Base-by-base conservation (phyloP, 2,888 invertebrate genomes). In the Drosophila algonquin region DNA sequence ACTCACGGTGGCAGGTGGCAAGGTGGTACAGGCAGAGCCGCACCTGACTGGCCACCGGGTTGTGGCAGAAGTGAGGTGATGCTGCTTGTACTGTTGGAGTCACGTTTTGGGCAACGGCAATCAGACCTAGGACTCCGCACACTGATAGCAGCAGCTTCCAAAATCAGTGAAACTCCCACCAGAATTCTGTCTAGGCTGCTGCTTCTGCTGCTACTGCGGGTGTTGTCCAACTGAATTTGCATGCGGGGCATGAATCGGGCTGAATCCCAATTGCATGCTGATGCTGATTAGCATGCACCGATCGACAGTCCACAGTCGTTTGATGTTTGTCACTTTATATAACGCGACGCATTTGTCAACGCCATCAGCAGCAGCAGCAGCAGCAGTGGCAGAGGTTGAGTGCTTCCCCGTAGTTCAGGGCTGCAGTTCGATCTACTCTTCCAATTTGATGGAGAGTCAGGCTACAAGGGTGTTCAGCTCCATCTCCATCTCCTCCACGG, bases 261-360 rank as follows among this genome's bases (percentile, higher is more conserved):
- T 73, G 71, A 76, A 73, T 79, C 72, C 77, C 86, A 82, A 76
- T 82, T 86, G 86, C 86, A 86, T 76, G 77, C 69, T 76, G 83
- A 82, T 79, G 57, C 18, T 48, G 73, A 81, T 80, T 80, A 75
- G 56, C 61, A 80, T 80, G 71, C 84, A 51, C 30, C 48, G 68
- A 14, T 51, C 52, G 53, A 50, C 60, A 62, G 48, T 73, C 62
- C 8, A 14, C 24, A 51, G n/a, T 32, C 53, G 63, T 56, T 64
- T 55, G 69, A 70, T 56, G 63, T 63, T 56, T 68, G 73, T 67
- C 76, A 63, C 51, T 67, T 85, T 79, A 75, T 85, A 80, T 81
- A 81, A 76, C 62, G 61, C 65, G 50, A 40, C 48, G 53, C 68
- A 50, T 54, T 76, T 62, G 59, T 62, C 63, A 30, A 56, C 50